phyloP scores from a whole-genome alignment of 2,797 vertebrate genomes.

The Crax fasciolata region DNA sequence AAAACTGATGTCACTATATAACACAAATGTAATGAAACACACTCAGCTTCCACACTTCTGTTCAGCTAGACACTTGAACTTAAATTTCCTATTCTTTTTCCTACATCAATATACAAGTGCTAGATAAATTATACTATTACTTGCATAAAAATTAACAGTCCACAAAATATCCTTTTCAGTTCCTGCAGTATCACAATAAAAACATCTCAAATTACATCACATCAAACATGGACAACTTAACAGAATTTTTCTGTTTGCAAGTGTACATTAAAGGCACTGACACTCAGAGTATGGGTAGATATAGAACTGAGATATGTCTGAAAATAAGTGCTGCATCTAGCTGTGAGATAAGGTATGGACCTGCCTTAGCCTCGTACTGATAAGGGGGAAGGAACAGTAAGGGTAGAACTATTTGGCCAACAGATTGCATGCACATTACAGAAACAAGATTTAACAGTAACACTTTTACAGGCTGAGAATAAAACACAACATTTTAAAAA shows the following conservation, averaged over 20 bases:
- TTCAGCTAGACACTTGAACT: neutral
- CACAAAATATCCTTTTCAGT: neutral
- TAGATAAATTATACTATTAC: neutral
- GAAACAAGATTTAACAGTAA: neutral
- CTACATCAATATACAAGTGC: neutral
- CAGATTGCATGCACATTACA: neutral
- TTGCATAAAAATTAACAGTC: neutral
- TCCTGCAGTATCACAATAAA: neutral
- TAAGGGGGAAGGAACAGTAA: neutral
- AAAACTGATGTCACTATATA: neutral
- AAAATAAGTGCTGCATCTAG: neutral
- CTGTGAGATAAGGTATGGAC: neutral
- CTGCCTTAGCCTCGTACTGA: neutral
- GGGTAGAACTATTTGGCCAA: neutral
- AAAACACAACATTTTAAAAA: neutral
- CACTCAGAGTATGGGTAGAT: neutral
- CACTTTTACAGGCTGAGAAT: neutral
- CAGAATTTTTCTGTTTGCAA: neutral
- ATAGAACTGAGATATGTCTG: neutral
- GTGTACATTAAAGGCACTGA: neutral
- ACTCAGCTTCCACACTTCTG: neutral
- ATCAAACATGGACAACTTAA: neutral
- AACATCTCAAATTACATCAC: neutral
- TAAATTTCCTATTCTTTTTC: neutral
- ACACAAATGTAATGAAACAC: neutral